phyloP scores from a whole-genome alignment of 2,797 vertebrate genomes.

The Neosilurus mollespiculum region DNA sequence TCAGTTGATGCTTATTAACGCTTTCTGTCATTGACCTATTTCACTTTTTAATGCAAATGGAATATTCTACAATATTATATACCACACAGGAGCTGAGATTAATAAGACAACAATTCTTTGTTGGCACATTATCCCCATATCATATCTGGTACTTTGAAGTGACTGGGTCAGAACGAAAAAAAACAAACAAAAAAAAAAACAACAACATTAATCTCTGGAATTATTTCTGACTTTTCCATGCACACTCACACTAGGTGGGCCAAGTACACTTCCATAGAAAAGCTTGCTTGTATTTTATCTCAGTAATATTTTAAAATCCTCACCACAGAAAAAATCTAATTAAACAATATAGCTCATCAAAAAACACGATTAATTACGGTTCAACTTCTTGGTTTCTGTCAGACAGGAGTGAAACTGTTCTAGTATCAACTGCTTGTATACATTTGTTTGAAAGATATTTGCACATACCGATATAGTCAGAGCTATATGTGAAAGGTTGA shows the following conservation, averaged over 20 bases:
- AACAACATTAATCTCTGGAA: no score
- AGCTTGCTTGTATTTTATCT: neutral
- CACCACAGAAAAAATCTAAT: neutral
- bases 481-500: constrained; percentile 31
- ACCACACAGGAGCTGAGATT: no score
- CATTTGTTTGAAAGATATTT: constrained; percentile 38
- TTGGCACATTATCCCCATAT: no score
- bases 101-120: no score
- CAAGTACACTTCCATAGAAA: neutral
- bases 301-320: neutral
- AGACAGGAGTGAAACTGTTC: constrained; percentile 14
- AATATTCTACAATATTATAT: neutral
- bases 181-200: no score
- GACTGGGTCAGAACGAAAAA: no score
- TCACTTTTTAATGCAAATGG: neutral
- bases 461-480: neutral
- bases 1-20: neutral
- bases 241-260: no score
- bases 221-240: no score
- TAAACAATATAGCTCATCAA: neutral
- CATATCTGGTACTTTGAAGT: no score
- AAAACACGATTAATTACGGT: neutral
- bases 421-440: neutral
- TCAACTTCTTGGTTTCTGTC: neutral
- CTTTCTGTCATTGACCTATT: neutral